Base-by-base conservation (phyloP, 2,113 vertebrate species). In the Rhynchopsitta pachyrhyncha region DNA sequence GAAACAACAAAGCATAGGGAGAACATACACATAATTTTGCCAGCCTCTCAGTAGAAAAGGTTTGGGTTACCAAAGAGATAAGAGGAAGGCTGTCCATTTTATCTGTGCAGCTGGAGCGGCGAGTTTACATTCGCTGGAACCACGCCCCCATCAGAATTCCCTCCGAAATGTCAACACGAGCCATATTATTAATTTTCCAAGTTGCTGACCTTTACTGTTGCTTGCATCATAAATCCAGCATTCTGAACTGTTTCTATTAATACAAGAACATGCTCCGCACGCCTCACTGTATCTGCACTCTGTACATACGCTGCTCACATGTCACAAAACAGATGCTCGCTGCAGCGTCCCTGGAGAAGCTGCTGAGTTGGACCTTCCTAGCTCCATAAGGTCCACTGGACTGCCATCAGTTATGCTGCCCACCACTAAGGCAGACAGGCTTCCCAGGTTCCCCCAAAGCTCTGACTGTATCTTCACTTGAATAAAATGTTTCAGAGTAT, bases 111-210 rank as follows among this genome's bases (percentile, higher is more conserved):
- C 35, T 0, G 4, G 37, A 73, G 25, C 0, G 0, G 2, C 28
- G 42, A 80, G 78, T 87, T 50, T 85, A 50, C 90, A 68, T 80
- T 80, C 0, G 0, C 71, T 79, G 76, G 78, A 85, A 80, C 81
- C 82, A 91, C 14, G 0, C 77, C 88, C 62, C 88, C 85, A 85
- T 35, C 74, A 97, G 62, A 91, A 88, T 88, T 94, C 83, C 85
- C 86, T 91, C 88, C n/a, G 44, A 97, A 95, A 97, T 62, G 81
- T 79, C 94, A 95, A 94, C 75, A 52, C 6, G 19, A 90, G 82
- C 74, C 86, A 42, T 55, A 89, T 19, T 15, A 94, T 60, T 78
- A 89, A 80, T 96, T 97, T 97, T 94, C 92, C 90, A 90, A 92
- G 95, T 81, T 94, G 62, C 37, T 77, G 16, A 95, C 88, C 68